Percentiles rank a stretch among this genome's conserved stretches.
phyloP scores from a whole-genome alignment of 1,140 invertebrate genomes.

The Mylabris phalerata region DNA sequence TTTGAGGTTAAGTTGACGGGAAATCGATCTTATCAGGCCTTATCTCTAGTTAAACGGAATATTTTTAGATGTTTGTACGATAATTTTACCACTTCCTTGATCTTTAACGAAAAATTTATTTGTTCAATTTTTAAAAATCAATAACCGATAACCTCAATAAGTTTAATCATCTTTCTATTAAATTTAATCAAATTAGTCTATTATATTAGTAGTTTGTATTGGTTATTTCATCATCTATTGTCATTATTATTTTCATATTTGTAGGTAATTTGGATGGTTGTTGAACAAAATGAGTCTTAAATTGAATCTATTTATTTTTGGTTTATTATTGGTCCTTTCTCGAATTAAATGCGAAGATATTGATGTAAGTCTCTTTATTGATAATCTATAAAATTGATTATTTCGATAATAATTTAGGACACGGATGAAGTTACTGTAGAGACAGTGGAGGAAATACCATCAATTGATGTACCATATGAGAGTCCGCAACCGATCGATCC shows the following conservation, averaged over 20 bases:
- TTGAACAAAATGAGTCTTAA: neutral
- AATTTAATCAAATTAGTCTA: slow-evolving; percentile 13
- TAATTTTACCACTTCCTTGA: neutral
- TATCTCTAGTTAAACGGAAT: neutral
- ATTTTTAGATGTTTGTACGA: neutral
- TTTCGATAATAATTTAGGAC: too few species aligned
- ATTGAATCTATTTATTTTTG: neutral
- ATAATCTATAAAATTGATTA: too few species aligned
- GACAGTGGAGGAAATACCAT: slow-evolving; percentile 23
- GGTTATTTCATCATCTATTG: slow-evolving; percentile 2
- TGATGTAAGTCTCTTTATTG: neutral
- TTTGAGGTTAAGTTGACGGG: slow-evolving; percentile 11
- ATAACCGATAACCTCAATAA: neutral
- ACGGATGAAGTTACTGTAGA: slow-evolving; percentile 40
- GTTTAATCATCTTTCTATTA: slow-evolving; percentile 7
- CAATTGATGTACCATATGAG: slow-evolving; percentile 43
- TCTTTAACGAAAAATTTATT: neutral
- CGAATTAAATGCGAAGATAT: neutral
- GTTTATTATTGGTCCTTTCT: slow-evolving; percentile 2
- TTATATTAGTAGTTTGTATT: slow-evolving; percentile 3
- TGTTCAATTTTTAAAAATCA: neutral
- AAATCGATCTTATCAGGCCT: neutral
- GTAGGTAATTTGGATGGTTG: slow-evolving; percentile 6
- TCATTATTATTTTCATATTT: neutral
- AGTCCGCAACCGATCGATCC: slow-evolving; percentile 50